These are phyloP conservation scores for Cyanistes caeruleus DNA, from an alignment of 2,113 vertebrate species.

Conservation along the genomic window DNA sequence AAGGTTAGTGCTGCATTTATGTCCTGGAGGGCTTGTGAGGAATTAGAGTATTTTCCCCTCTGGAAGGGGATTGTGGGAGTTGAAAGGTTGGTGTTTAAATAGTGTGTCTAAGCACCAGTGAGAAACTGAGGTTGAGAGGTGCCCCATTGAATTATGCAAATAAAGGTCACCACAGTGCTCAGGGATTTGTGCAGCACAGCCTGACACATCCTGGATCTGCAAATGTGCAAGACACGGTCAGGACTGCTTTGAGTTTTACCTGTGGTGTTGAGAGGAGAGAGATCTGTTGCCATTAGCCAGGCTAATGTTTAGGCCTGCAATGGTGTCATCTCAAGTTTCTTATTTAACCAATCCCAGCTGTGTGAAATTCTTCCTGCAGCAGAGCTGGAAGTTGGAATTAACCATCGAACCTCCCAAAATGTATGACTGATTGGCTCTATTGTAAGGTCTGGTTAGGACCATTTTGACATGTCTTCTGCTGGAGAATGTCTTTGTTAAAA, in stretches of 20 bases:
- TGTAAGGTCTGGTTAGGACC: background rate
- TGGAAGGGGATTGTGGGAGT: background rate
- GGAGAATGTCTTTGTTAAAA: background rate
- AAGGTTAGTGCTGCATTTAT: slow-evolving; percentile 27
- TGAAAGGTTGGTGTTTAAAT: background rate
- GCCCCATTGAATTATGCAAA: background rate
- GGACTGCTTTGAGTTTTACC: background rate
- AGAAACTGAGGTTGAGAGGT: background rate
- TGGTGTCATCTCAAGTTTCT: slow-evolving; percentile 52
- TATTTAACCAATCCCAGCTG: slow-evolving; percentile 48
- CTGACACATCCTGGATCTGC: background rate
- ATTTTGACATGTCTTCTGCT: slow-evolving; percentile 19
- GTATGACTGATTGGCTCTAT: background rate
- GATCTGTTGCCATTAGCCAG: background rate
- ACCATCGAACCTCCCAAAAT: background rate
- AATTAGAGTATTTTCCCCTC: background rate
- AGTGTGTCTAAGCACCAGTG: background rate
- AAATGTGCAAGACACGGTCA: background rate
- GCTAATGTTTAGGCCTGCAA: background rate
- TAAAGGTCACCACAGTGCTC: background rate
- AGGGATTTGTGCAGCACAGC: background rate
- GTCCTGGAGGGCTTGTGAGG: slow-evolving; percentile 19
- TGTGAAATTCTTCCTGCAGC: slow-evolving; percentile 7
- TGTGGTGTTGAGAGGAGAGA: slow-evolving; percentile 7
- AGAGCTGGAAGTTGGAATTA: slow-evolving; percentile 28